Conservation (phyloP, 2,797 vertebrate species). For the Taenioides sp. region DNA sequence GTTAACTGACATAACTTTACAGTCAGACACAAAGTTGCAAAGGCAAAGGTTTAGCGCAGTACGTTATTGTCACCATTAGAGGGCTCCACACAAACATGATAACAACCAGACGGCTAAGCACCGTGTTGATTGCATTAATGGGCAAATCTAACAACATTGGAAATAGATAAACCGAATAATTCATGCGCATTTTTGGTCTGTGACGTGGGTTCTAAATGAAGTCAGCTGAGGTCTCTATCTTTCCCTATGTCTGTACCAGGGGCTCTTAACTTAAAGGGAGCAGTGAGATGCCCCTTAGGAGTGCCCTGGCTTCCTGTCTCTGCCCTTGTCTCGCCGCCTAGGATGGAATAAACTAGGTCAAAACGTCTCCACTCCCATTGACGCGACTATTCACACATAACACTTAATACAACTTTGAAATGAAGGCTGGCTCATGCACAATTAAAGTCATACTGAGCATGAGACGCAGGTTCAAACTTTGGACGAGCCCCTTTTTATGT, state of each 20-base stretch:
- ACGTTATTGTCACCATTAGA: conserved; percentile 47
- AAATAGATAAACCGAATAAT: not conserved
- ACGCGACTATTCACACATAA: conserved; percentile 41
- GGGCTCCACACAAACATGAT: conserved; percentile 37
- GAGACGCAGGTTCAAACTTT: not conserved
- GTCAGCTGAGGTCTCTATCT: conserved; percentile 41
- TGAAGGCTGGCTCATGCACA: conserved; percentile 20
- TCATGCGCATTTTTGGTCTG: conserved; percentile 2
- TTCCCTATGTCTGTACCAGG: conserved; percentile 30
- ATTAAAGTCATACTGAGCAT: not conserved
- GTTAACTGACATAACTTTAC: not conserved
- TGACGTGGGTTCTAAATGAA: not conserved
- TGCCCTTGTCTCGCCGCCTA: conserved; percentile 46
- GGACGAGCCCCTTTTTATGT: not conserved
- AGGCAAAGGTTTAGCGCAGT: conserved; percentile 48
- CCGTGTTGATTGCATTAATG: not conserved
- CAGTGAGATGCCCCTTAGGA: conserved; percentile 48
- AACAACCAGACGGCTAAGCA: not conserved
- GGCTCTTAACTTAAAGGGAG: conserved; percentile 44
- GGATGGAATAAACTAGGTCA: conserved; percentile 62
- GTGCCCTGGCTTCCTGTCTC: conserved; percentile 41
- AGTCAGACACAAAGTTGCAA: not conserved
- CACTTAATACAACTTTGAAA: conserved; percentile 28
- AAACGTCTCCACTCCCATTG: conserved; percentile 61
- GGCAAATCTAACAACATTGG: not conserved